Percentiles rank a stretch among this genome's conserved stretches.
Evolutionary conservation across 2,113 vertebrate genomes (phyloP).

Genomic region (Grallaria varia): DNA sequence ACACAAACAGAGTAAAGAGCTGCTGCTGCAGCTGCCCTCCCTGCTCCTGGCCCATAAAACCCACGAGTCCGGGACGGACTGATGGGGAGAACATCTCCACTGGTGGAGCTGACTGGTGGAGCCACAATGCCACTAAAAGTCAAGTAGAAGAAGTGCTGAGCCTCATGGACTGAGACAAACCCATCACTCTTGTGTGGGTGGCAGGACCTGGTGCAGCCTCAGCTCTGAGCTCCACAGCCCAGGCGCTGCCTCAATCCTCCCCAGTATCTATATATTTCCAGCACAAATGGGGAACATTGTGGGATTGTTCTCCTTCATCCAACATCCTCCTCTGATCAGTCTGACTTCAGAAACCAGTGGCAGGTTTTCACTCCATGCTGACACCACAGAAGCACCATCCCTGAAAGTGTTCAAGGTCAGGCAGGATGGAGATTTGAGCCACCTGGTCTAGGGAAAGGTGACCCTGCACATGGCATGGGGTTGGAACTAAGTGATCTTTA

Average conservation of each 20-base stretch:
- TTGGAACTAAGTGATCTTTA: neutral
- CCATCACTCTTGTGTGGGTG: rapidly evolving
- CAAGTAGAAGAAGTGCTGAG: neutral
- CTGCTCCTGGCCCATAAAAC: neutral
- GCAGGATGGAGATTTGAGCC: rapidly evolving
- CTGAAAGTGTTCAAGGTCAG: neutral
- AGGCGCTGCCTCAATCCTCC: neutral
- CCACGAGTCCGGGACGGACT: rapidly evolving
- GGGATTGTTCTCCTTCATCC: neutral
- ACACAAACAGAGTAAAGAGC: neutral
- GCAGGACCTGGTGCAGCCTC: neutral
- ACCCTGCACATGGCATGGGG: neutral
- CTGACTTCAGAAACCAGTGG: neutral
- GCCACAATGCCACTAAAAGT: neutral
- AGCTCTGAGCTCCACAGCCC: neutral
- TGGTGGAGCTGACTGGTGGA: rapidly evolving
- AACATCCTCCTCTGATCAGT: neutral
- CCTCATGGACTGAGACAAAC: neutral
- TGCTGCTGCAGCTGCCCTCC: neutral
- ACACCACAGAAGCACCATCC: neutral
- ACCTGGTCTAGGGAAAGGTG: neutral
- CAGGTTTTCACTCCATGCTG: neutral
- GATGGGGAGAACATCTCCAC: neutral
- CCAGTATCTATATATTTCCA: neutral
- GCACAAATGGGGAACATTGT: neutral